Base-by-base conservation (phyloP, 2,797 vertebrate genomes). In the Luscinia megarhynchos region DNA sequence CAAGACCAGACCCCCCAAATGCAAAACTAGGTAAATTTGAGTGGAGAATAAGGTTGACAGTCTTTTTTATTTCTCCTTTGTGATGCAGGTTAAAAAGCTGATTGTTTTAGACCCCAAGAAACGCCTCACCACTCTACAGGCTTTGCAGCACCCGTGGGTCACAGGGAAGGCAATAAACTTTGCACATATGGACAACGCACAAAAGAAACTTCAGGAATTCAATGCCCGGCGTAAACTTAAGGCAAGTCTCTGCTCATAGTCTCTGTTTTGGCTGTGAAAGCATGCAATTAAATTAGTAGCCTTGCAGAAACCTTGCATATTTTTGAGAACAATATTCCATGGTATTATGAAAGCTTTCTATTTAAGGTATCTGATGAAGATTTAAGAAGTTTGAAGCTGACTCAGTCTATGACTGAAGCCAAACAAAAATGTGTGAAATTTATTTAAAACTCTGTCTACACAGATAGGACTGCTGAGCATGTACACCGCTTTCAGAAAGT, bases 171-270 rank as follows among this genome's bases (percentile, higher is more conserved):
- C 98, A 62, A 98, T 98, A 76, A 99, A 99, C 95, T 98, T 98
- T 89, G 97, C 98, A 77, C 98, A 99, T 92, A 99, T 99, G 98
- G 98, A 99, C 90, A 99, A 98, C 0, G 98, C 98, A 70, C 98
- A 99, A 83, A 99, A 98, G 98, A 99, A 99, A 95, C 98, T 99
- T 63, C 98, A 98, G 91, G 98, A 99, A 95, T 99, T 99, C 97
- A 99, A 99, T 90, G 98, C 98, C 32, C 97, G 98, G 30, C 98
- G 98, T 96, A 99, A 99, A 97, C 98, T 99, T 68, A 99, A 99
- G 98, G 98, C 98, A 97, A 95, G 63, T 96, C 14, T 77, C 51
- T 69, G 48, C 11, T 64, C 11, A 30, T 22, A 67, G 38, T 79
- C 36, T 89, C 27, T 85, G 18, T 59, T 94, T 46, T 45, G 58